Evolutionary conservation across 2,113 vertebrate species (phyloP), one percentile per base, ranked within the genome.

Genomic region (Pseudopipra pipra): DNA sequence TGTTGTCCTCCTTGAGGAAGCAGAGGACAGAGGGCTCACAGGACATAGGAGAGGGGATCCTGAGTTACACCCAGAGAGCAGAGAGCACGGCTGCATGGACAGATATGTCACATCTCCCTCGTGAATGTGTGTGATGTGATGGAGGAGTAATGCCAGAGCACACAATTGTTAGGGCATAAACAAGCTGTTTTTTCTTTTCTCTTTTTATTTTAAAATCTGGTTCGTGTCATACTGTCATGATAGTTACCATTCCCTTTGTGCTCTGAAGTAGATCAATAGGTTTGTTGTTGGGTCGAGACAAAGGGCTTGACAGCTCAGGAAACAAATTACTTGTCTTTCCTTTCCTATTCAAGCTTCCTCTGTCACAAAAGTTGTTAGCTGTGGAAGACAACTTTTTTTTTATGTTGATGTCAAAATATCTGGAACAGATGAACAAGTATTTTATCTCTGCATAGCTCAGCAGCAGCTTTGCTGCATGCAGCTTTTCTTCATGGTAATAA

Each of bases 221-320:
- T 33, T 95, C 63, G n/a, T 93, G 74, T n/a, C 77, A 44, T 19
- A 25, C 24, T 37, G 11, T 76, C 43, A 13, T 30, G 49, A 68
- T 37, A 46, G 59, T 91, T 88, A 28, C 49, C 4, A 4, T 51
- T 89, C 49, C 58, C 30, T 94, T 93, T 90, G 84, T 88, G 66
- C 67, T 86, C 93, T 89, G 85, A 90, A 94, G 72, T 7, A 87
- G 85, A 95, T 95, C 90, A 95, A 83, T 87, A 91, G 39, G 54
- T 52, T 95, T 47, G 35, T 72, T 76, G 55, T 86, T 87, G 51
- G 86, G 90, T 95, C 74, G 81, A 93, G 92, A 97, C 73, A 96
- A 97, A 97, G 85, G 55, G 39, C 62, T 96, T 95, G 78, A 95
- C 91, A 93, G 58, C 51, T 83, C 87, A 73, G 87, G 89, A 96